Evolutionary conservation across 1,140 invertebrate species (phyloP).

Genomic region (Ceratosolen fusciceps): DNA sequence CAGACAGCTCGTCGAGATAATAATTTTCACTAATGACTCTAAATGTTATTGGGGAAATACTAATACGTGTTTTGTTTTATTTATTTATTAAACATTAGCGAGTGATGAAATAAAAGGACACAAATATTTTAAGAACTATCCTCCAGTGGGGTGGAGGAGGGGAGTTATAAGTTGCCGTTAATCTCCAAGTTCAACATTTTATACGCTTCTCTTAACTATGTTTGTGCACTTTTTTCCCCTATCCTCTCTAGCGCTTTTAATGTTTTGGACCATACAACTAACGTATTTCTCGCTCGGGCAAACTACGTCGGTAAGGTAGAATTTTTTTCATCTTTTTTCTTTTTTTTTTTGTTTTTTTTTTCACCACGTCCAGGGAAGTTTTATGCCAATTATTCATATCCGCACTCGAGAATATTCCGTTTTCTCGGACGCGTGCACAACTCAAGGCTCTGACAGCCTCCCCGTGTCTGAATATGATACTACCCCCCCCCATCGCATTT

Average conservation of each 20-base stretch:
- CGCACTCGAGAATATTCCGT: conserved; percentile 14
- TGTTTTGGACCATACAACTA: conserved; percentile 14
- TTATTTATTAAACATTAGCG: too few relatives aligned
- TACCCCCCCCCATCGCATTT: not conserved
- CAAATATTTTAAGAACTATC: too few relatives aligned
- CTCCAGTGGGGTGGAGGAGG: too few relatives aligned
- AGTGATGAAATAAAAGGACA: too few relatives aligned
- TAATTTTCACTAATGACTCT: too few relatives aligned
- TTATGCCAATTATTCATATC: conserved; percentile 38
- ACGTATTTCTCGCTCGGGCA: not conserved
- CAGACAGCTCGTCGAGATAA: too few relatives aligned
- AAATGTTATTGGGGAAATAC: too few relatives aligned
- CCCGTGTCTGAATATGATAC: not conserved
- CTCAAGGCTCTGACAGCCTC: not conserved
- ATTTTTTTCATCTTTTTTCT: too few relatives aligned
- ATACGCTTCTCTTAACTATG: not conserved
- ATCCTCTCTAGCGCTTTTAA: not conserved
- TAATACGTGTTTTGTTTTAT: too few relatives aligned
- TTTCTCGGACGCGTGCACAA: conserved; percentile 9
- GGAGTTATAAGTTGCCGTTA: not conserved
- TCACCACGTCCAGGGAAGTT: conserved; percentile 8
- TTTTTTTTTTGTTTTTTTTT: too few relatives aligned
- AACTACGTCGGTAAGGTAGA: not conserved
- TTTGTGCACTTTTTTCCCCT: not conserved
- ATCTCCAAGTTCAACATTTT: conserved; percentile 18